Base-by-base conservation (phyloP, 1,140 invertebrate species). In the Idris sp. region DNA sequence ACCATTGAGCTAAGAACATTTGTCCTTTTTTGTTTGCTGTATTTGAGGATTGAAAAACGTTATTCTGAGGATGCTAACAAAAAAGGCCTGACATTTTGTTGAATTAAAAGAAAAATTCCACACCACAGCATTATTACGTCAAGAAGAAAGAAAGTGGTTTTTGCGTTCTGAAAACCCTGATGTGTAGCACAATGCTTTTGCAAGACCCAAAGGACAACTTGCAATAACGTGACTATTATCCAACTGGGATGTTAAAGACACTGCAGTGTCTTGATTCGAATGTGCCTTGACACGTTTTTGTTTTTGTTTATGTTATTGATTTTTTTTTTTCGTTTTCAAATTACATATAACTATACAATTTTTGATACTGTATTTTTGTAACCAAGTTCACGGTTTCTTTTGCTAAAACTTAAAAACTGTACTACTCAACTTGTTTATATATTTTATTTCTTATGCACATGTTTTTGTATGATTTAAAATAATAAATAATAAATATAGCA, bases 171-270 rank as follows among this genome's bases (percentile, higher is more conserved):
- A 10, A 2, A 10, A 33, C 30, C n/a, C 30, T 33, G 30, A 33
- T 33, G 30, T 33, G 30, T 10, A n/a, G 13, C 10, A 33, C 30
- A 33, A 33, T 33, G 30, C 30, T 33, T 11, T 33, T n/a, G 10
- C 30, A 33, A 9, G 30, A 33, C 30, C 30, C 30, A 33, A 4
- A 33, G 30, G 30, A 33, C 30, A 33, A 33, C 8, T 33, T 33
- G 30, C 30, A 9, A 33, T 10, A 33, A 10, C 10, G 30, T 33
- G n/a, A 10, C 30, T 11, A 33, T 33, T 33, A 33, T 33, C 10
- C 30, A 11, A 11, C n/a, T 11, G 30, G n/a, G 30, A 11, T n/a
- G 30, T 33, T 33, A 9, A 33, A 33, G 30, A 33, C 9, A 11
- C 30, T 10, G 30, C 4, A 9, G 30, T 31, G 30, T 31, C 5